Evolutionary conservation across 2,888 invertebrate genomes (phyloP).

Genomic region (Sinotaia quadrata): DNA sequence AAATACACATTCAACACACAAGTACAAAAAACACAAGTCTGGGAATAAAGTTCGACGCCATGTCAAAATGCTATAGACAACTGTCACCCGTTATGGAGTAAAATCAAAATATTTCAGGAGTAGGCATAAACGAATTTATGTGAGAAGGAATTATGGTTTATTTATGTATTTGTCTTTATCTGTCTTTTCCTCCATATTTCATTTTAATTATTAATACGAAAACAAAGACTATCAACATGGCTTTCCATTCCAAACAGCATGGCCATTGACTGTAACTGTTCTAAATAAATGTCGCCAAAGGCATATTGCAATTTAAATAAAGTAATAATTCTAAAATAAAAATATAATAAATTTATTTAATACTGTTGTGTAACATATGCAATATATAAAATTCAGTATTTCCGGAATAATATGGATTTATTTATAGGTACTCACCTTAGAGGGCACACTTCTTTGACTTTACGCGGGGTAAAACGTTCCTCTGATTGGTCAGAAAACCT

Average conservation of each 20-base stretch:
- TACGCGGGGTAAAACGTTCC: constrained; percentile 55
- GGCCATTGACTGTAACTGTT: constrained; percentile 8
- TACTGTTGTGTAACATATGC: too few relatives aligned
- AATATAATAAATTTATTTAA: background rate
- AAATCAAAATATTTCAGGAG: background rate
- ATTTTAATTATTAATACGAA: constrained; percentile 32
- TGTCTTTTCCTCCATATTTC: background rate
- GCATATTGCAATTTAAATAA: background rate
- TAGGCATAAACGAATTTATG: too few relatives aligned
- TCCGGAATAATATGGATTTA: constrained; percentile 29
- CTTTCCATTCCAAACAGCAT: constrained; percentile 32
- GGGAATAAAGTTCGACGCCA: too few relatives aligned
- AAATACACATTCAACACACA: too few relatives aligned
- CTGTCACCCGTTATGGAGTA: background rate
- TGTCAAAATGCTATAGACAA: constrained; percentile 4
- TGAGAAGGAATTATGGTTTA: background rate
- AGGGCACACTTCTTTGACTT: constrained; percentile 55
- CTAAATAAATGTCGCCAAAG: background rate
- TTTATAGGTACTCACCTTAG: constrained; percentile 50
- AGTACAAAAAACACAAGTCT: too few relatives aligned
- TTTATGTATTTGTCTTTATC: background rate
- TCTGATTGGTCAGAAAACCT: constrained; percentile 43
- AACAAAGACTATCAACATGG: constrained; percentile 33
- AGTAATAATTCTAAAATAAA: background rate
- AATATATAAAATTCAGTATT: too few relatives aligned